A percentile compares a stretch with the other conserved stretches of the same genome.
Evolutionary conservation across 2,113 vertebrate genomes (phyloP).

Genomic region (Campylomormyrus numenius): DNA sequence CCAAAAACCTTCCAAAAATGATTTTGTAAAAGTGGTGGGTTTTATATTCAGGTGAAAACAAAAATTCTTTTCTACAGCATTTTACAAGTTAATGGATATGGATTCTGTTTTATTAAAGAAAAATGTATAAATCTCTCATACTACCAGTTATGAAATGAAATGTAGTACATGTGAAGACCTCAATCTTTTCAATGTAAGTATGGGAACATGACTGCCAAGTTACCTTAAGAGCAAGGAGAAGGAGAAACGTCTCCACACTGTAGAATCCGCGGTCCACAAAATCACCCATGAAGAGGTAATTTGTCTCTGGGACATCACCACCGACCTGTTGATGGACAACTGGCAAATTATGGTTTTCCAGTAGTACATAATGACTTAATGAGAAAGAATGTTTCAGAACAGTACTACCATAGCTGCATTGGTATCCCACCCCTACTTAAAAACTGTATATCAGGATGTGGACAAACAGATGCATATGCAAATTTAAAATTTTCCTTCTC

Average conservation of each 20-base stretch:
- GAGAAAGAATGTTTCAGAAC: neutral
- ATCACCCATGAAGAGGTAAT: constrained; percentile 95
- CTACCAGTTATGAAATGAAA: neutral
- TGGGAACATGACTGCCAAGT: neutral
- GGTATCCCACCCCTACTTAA: neutral
- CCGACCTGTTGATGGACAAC: constrained; percentile 64
- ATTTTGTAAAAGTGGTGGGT: neutral
- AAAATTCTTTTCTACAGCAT: neutral
- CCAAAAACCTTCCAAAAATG: neutral
- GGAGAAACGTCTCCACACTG: constrained; percentile 88
- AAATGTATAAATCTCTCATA: neutral
- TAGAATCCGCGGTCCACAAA: constrained; percentile 93
- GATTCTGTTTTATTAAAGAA: no score
- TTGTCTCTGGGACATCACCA: constrained; percentile 88
- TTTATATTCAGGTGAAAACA: neutral
- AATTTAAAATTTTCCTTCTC: neutral
- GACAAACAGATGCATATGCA: neutral
- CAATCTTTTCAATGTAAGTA: neutral
- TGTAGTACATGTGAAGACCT: neutral
- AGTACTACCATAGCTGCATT: neutral
- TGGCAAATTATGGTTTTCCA: neutral
- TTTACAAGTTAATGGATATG: neutral
- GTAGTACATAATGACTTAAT: neutral
- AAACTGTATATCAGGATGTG: neutral
- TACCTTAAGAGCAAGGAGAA: constrained; percentile 87